phyloP scores from a whole-genome alignment of 2,888 invertebrate species.

The Zaprionus bogoriensis region DNA sequence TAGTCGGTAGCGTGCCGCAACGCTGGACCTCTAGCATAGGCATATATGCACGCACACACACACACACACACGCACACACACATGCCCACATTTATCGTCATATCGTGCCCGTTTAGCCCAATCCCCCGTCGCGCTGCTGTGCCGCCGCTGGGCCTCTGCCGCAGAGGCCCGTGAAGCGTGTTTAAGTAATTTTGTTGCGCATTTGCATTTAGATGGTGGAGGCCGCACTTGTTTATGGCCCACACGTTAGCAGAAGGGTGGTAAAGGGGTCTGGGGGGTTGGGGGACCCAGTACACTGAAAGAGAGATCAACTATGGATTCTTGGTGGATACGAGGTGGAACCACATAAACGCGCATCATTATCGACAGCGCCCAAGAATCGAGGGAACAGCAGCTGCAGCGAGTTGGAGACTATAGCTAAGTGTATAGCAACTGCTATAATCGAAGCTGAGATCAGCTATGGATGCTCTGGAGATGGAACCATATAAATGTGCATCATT shows the following conservation, averaged over 20 bases:
- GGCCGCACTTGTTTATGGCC: constrained; percentile 71
- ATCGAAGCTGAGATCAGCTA: constrained; percentile 21
- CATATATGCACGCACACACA: too few species aligned
- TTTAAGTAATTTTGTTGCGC: constrained; percentile 64
- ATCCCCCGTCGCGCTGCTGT: neutral
- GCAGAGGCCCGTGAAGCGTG: constrained; percentile 33
- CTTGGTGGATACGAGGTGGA: neutral
- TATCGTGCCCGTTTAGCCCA: constrained; percentile 32
- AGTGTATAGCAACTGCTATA: neutral
- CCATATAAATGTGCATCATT: constrained; percentile 13
- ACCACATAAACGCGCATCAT: constrained; percentile 10
- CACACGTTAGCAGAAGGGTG: constrained; percentile 59
- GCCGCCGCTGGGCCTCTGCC: too few species aligned
- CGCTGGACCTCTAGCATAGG: constrained; percentile 59
- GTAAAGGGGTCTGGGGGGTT: too few species aligned
- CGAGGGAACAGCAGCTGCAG: neutral
- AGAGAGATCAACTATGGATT: constrained; percentile 18
- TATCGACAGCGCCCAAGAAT: constrained; percentile 1
- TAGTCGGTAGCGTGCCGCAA: constrained; percentile 72
- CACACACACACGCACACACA: too few species aligned
- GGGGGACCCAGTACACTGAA: neutral
- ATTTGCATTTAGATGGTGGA: constrained; percentile 73
- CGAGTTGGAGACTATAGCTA: too few species aligned
- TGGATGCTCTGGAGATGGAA: neutral
- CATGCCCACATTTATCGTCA: too few species aligned